Base-by-base conservation (phyloP, 1,140 invertebrate genomes). In the Drosophila rufa region DNA sequence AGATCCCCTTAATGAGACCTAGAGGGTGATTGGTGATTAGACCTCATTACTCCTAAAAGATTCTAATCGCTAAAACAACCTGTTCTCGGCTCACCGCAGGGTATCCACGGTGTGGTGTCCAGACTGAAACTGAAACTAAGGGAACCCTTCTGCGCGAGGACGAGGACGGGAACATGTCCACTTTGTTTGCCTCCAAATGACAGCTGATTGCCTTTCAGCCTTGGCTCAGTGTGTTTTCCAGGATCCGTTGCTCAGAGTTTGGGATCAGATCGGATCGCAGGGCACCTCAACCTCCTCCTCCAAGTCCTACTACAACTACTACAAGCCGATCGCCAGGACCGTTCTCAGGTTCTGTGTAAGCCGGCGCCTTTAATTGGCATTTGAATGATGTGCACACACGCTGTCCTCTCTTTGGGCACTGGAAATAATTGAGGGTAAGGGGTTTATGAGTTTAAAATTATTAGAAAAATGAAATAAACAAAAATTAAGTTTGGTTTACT, bases 331-430 rank as follows among this genome's bases (percentile, higher is more conserved):
- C 60, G 33, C 33, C 51, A 55, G 53, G 66, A 27, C 45, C 47
- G 65, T 84, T 87, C 83, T 87, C 84, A 89, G 85, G 78, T 82
- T 89, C 65, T 85, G 85, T 81, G 75, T 85, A 89, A 69, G 85
- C 81, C 85, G 85, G 85, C 85, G 81, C 85, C 85, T 90, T 90
- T 90, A 90, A 90, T 90, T 90, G 85, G 85, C 85, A 90, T 90
- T 90, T 90, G 85, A 90, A 90, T 90, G 85, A 90, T 90, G 85
- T 85, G 85, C 81, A 90, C 84, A 87, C 84, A 87, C 80, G 67
- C 68, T 58, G 51, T 40, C 43, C 30, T n/a, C 75, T 60, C 75
- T n/a, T n/a, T 2, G 0, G 5, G 15, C 64, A 70, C 48, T 46
- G 22, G 0, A 14, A 46, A 15, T 1, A 67, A 67, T 15, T 36